Base-by-base conservation (phyloP, 2,797 vertebrate species). In the Parambassis ranga region DNA sequence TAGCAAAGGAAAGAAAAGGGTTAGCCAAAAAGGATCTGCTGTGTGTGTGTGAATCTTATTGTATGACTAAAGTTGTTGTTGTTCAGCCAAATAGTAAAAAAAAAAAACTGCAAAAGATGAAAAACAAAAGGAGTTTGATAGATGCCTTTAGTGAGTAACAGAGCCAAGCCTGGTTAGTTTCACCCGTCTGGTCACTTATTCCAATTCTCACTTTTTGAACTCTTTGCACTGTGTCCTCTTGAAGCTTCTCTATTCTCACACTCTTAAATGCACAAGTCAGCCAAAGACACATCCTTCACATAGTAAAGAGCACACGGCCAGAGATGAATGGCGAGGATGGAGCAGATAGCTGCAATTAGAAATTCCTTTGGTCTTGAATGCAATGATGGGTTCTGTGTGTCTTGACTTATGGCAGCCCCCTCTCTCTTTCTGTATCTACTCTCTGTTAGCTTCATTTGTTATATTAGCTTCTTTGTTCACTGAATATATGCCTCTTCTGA, bases 141-240 rank as follows among this genome's bases (percentile, higher is more conserved):
- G 53, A 85, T 77, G 53, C 59, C 42, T 71, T 57, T 35, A 41
- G 65, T 3, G 53, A 80, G 71, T 69, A 60, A 18, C 65, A 11
- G 59, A 43, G 61, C 69, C 58, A 70, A 65, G 81, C 78, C 78
- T 86, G 82, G 46, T 79, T 82, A 67, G 68, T 81, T 75, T 88
- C 76, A 81, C 27, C 51, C 55, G 47, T 24, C 62, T 66, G 71
- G 71, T 81, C 68, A 78, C 62, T 67, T 44, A 69, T 57, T 57
- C 55, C 18, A 26, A 65, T 60, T 32, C 16, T 51, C 32, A 39
- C 22, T 6, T 23, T 28, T 13, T 48, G n/a, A n/a, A n/a, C n/a
- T 31, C 56, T 26, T 56, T 38, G 10, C 44, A 48, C 27, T 37
- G 7, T 35, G 36, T 62, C 53, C 61, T 37, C 39, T 74, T 77